Base-by-base conservation (phyloP, 64 coral and sea anemone genomes). In the Porites australiensis region DNA sequence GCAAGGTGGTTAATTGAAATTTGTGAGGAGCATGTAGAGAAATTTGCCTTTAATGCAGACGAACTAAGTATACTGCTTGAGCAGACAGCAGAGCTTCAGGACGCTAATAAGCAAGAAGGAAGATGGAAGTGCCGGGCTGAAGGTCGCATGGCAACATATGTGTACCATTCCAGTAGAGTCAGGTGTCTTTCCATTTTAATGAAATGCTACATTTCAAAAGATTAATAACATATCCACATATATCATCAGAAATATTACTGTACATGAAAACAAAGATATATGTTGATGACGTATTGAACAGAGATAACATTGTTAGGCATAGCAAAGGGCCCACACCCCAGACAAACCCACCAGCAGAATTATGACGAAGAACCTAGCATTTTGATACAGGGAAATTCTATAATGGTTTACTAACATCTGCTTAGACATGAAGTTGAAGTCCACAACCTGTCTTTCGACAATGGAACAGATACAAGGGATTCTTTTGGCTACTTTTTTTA, bases 371-470 rank as follows among this genome's bases (percentile, higher is more conserved):
- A n/a, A n/a, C n/a, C n/a, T n/a, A n/a, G n/a, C n/a, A n/a, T n/a
- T n/a, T n/a, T n/a, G n/a, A n/a, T n/a, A n/a, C n/a, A n/a, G n/a
- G n/a, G n/a, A n/a, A n/a, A n/a, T n/a, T n/a, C n/a, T n/a, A n/a
- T n/a, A n/a, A n/a, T n/a, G n/a, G n/a, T 57, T 57, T 1, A 8
- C 0, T 11, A 57, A 57, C 11, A 57, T 2, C 3, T 57, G 53
- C 1, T 57, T 57, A 54, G 91, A 58, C 91, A 93, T 78, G 91
- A 93, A 78, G 27, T 75, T 87, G 47, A 37, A 71, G 60, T 87
- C 23, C 91, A 93, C 82, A 87, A 65, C 58, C 60, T 93, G 64
- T 74, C 72, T 4, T 93, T 78, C 79, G 82, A 93, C 71, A 52
- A 79, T 87, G 82, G 82, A 5, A 54, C 70, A 92, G 79, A 83